These are phyloP conservation scores for Syngnathus typhle DNA, from an alignment of 2,113 vertebrate genomes.

Conservation along the genomic window DNA sequence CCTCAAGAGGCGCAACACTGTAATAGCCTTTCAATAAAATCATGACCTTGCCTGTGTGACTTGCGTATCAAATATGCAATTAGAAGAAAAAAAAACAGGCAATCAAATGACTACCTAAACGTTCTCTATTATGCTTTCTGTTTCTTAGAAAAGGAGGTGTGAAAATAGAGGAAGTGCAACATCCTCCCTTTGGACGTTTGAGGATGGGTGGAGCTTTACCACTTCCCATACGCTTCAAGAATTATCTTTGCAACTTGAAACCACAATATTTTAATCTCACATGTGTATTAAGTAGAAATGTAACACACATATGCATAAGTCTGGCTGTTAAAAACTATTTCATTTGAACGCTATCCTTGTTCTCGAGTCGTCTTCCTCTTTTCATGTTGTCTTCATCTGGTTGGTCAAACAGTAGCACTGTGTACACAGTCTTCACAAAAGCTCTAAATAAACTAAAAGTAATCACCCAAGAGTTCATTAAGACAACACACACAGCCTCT, in stretches of 20 bases:
- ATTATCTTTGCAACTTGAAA: conserved; percentile 12
- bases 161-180: conserved; percentile 39
- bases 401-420: conserved; percentile 2
- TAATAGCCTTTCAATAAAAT: not conserved
- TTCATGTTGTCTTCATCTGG: not conserved
- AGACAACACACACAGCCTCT: conserved; percentile 16
- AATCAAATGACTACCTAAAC: not conserved
- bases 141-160: conserved; percentile 1
- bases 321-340: not conserved
- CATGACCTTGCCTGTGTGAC: not conserved
- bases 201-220: conserved; percentile 47
- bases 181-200: conserved; percentile 22
- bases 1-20: not conserved
- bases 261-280: conserved; percentile 32
- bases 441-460: conserved; percentile 30
- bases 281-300: not conserved
- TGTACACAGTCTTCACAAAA: conserved; percentile 31
- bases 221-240: conserved; percentile 31
- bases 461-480: conserved; percentile 47
- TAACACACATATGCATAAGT: not conserved
- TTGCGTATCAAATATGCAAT: not conserved
- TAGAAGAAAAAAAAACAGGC: not conserved
- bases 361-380: not conserved
- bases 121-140: not conserved
- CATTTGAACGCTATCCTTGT: not conserved